Evolutionary conservation across 2,888 invertebrate species (phyloP), one percentile per base, ranked within the genome.

Genomic region (Gibbula magus): DNA sequence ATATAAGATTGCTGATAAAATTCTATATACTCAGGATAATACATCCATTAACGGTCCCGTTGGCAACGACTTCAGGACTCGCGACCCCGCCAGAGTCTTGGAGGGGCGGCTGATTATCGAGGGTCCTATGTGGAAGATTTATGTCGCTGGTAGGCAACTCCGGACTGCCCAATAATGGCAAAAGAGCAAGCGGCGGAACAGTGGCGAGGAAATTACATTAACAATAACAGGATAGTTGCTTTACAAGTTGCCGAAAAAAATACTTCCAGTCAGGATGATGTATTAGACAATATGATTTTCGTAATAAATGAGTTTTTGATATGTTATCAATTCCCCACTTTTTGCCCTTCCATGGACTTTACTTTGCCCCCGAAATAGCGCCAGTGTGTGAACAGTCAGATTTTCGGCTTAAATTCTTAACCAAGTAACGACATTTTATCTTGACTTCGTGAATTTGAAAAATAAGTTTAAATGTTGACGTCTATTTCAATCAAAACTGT

Each of bases 1-100:
- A 70, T 70, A 70, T 70, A 70, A 70, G 70, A 70, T 70, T 70
- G 70, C 70, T 70, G 70, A 70, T 70, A 70, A 70, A 32, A 70
- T 70, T 39, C 70, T 70, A 70, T 70, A 70, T 70, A 35, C 70
- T 70, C 70, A n/a, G 70, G 70, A 39, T 70, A 70, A 70, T 70
- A 70, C 70, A 35, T 70, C 39, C 70, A 70, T 70, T 70, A 70
- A 35, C 70, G 39, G 70, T n/a, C 10, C 20, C 32, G 20, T 70
- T 70, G 70, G 32, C 67, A 70, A 35, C 32, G 70, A 39, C 25
- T 70, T 25, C 25, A 20, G 29, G 32, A 70, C 29, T 35, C n/a
- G 70, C 70, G 70, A 70, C 70, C 70, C 39, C n/a, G 70, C 13
- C 70, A 35, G 39, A 20, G 39, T 29, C 70, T 35, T 70, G 35